These are phyloP conservation scores for Phenacoccus solenopsis DNA, from an alignment of 1,140 invertebrate species.

Conservation along the genomic window DNA sequence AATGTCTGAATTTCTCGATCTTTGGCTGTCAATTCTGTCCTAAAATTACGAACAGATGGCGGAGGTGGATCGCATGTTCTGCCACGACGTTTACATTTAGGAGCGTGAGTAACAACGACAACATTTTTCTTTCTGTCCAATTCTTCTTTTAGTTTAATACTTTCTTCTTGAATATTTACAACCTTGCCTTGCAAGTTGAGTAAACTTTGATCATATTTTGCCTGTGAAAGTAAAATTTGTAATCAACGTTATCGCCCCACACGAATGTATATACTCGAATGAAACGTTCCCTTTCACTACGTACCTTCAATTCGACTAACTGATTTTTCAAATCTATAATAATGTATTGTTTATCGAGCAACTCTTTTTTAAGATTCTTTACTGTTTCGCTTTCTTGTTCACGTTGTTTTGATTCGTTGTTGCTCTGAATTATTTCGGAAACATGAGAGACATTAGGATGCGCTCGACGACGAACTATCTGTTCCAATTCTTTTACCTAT, in stretches of 20 bases:
- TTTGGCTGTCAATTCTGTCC: background rate
- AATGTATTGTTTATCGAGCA: background rate
- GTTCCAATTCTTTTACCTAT: background rate
- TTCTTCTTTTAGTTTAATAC: slow-evolving; percentile 3
- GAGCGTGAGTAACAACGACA: background rate
- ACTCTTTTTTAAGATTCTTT: slow-evolving; percentile 7
- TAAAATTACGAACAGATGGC: background rate
- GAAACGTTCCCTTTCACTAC: no score
- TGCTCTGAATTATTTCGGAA: background rate
- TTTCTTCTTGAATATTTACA: slow-evolving; percentile 10
- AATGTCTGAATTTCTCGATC: background rate
- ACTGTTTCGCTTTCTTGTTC: slow-evolving; percentile 2
- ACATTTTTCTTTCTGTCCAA: background rate
- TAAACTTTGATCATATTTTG: background rate
- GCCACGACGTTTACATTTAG: background rate
- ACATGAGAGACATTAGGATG: slow-evolving; percentile 4
- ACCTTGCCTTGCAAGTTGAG: background rate
- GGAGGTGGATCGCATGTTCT: background rate
- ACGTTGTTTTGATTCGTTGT: background rate
- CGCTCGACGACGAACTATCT: background rate
- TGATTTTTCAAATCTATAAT: slow-evolving; percentile 12
- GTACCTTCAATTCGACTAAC: background rate
- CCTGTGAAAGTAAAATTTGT: background rate
- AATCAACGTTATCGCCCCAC: no score
- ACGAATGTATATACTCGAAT: no score